Percentiles rank a stretch among this genome's conserved stretches.
Conservation (phyloP, 2,888 invertebrate genomes). For the Himalopsyche anomala region DNA sequence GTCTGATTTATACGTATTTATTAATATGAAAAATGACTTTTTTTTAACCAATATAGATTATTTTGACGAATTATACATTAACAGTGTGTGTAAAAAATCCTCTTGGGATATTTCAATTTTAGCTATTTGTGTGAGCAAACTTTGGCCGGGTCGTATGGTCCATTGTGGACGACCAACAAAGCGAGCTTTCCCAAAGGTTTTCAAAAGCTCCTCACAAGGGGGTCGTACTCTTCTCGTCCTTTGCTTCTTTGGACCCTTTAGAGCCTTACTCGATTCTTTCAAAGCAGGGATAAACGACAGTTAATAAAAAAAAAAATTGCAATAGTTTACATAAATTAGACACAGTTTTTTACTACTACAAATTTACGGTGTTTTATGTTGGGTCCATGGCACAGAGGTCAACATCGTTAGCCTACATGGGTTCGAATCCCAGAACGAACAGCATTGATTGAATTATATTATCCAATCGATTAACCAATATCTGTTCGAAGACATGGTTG, state of each 20-base stretch:
- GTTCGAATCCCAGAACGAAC: too few relatives aligned
- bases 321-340: too few relatives aligned
- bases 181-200: not conserved
- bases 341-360: too few relatives aligned
- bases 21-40: not conserved
- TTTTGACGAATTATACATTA: not conserved
- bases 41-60: not conserved
- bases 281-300: not conserved
- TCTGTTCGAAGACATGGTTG: too few relatives aligned
- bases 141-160: not conserved
- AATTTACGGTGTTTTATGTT: too few relatives aligned
- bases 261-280: not conserved
- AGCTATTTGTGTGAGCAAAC: not conserved
- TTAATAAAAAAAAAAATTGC: too few relatives aligned
- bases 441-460: too few relatives aligned
- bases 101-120: not conserved
- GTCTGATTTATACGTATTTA: too few relatives aligned
- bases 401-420: too few relatives aligned
- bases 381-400: too few relatives aligned
- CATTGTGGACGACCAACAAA: not conserved
- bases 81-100: not conserved
- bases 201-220: constrained; percentile 19
- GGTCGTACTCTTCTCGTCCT: constrained; percentile 15
- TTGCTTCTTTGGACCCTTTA: not conserved
- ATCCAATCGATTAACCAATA: too few relatives aligned